phyloP scores from a whole-genome alignment of 1,140 invertebrate species.

The Ectropis grisescens region DNA sequence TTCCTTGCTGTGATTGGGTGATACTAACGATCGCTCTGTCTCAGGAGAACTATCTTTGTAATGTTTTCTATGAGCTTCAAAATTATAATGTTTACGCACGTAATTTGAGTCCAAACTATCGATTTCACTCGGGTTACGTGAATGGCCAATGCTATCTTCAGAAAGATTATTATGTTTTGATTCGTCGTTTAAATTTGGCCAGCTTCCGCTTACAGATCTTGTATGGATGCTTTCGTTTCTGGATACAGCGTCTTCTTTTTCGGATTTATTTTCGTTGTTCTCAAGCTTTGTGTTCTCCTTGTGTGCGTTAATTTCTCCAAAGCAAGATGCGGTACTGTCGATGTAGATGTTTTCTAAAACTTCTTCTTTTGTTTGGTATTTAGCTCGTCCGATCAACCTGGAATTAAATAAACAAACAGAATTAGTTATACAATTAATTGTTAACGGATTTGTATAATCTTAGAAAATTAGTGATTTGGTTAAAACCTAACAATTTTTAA shows the following conservation, averaged over 20 bases:
- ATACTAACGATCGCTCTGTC: conserved; percentile 37
- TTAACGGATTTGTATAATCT: too few relatives aligned
- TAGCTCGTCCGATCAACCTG: conserved; percentile 60
- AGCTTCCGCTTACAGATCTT: conserved; percentile 51
- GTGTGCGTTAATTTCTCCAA: conserved; percentile 61
- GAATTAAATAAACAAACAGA: conserved; percentile 37
- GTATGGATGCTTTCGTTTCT: conserved; percentile 43
- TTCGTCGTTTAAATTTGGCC: conserved; percentile 59
- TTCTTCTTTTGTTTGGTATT: conserved; percentile 68
- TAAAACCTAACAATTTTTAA: too few relatives aligned
- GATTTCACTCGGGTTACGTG: conserved; percentile 71
- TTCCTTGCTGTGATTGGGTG: conserved; percentile 43
- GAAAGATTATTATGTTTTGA: conserved; percentile 50
- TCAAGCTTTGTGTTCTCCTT: conserved; percentile 37
- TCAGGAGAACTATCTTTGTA: conserved; percentile 65
- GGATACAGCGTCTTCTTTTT: conserved; percentile 40
- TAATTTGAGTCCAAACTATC: conserved; percentile 77
- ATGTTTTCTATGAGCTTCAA: conserved; percentile 54
- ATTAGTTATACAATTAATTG: too few relatives aligned
- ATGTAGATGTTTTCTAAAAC: conserved; percentile 66
- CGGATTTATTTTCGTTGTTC: conserved; percentile 27
- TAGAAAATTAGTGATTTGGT: too few relatives aligned
- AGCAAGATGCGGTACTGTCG: conserved; percentile 63
- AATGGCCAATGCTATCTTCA: conserved; percentile 59
- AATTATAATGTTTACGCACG: conserved; percentile 71